Evolutionary conservation across 2,888 invertebrate genomes (phyloP).

Genomic region (Myopa tessellatipennis): DNA sequence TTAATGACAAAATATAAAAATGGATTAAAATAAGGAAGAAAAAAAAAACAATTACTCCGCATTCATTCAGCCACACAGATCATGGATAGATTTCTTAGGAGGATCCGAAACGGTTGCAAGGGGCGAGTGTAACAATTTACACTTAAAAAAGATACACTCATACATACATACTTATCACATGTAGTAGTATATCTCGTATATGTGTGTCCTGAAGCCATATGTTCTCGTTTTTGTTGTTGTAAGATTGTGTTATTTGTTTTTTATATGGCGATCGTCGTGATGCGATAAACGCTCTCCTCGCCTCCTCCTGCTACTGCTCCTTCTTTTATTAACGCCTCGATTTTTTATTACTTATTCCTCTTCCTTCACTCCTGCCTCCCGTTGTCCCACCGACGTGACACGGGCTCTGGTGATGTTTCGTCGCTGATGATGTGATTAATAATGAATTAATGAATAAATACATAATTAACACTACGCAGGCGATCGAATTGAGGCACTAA

Average conservation of each 20-base stretch:
- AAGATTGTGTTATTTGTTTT: constrained; percentile 19
- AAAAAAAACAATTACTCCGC: background rate
- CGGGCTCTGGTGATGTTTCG: background rate
- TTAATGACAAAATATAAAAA: too few species aligned
- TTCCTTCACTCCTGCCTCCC: background rate
- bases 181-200: background rate
- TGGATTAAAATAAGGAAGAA: background rate
- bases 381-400: background rate
- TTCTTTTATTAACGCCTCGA: constrained; percentile 51
- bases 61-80: background rate
- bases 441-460: constrained; percentile 40
- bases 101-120: background rate
- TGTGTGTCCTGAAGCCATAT: background rate
- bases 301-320: constrained; percentile 39
- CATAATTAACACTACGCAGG: constrained; percentile 1
- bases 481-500: background rate
- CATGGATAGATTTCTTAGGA: background rate
- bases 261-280: constrained; percentile 27
- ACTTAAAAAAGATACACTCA: background rate
- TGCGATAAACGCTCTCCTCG: constrained; percentile 38
- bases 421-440: constrained; percentile 39
- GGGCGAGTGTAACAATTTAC: constrained; percentile 16
- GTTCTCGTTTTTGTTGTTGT: background rate
- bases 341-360: constrained; percentile 33
- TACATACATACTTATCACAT: background rate